Base-by-base conservation (phyloP, 2,888 invertebrate genomes). In the Isoperla grammatica region DNA sequence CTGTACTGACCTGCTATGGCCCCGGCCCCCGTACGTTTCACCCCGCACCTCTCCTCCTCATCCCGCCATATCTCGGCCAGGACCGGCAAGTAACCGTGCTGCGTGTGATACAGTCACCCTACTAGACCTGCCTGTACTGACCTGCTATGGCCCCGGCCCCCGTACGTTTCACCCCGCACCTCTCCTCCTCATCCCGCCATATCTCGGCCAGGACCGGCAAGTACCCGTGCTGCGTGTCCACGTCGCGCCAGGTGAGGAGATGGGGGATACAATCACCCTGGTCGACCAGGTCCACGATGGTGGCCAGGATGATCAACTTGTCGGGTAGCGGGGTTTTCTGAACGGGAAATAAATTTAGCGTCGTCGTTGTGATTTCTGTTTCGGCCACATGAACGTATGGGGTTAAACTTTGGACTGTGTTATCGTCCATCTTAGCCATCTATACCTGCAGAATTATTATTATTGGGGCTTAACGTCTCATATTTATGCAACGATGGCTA, bases 181-280 rank as follows among this genome's bases (percentile, higher is more conserved):
- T 63, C 20, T 69, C 67, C 66, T 75, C 76, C 65, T 78, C 77
- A 17, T 74, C 70, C 46, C 75, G 69, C 71, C 78, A 79, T 53
- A 75, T 67, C 56, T 66, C 69, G 49, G 75, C 68, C 22, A 79
- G 61, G 40, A 79, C 64, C 0, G 75, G 70, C 48, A 74, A 60
- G 5, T 78, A 65, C 13, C 71, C 72, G 37, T 67, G 69, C 13
- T 68, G 64, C 46, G 70, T 72, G 50, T 69, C 68, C 11, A 65
- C 67, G n/a, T 53, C 53, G 61, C 74, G 70, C 79, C 79, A 79
- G 1, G 78, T 76, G 22, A 75, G 72, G 17, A 79, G 65, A 65
- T 75, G 75, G 1, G 74, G 71, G 1, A 74, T 68, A 46, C 73
- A 73, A 9, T 68, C 67, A 4, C 68, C 68, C 54, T 68, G 68